These are phyloP conservation scores for Poeciliopsis presidionis DNA, from an alignment of 2,797 vertebrate species.

Conservation along the genomic window DNA sequence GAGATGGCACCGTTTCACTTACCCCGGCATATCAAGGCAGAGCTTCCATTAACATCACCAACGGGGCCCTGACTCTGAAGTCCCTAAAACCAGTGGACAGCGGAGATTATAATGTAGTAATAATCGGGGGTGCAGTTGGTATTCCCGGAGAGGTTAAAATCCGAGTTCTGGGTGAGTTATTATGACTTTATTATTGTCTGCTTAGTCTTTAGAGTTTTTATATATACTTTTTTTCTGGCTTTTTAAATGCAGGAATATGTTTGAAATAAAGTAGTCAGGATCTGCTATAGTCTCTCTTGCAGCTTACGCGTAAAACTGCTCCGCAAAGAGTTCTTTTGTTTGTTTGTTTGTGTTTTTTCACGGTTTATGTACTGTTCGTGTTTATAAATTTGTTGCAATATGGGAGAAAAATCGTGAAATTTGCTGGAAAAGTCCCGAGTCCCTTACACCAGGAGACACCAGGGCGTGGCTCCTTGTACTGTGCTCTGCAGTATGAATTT, in stretches of 20 bases:
- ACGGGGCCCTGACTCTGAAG: conserved; percentile 21
- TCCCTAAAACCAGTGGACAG: neutral
- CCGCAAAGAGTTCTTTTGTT: neutral
- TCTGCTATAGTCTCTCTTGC: neutral
- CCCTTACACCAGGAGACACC: accelerated
- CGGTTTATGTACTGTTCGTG: neutral
- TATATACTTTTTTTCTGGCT: neutral
- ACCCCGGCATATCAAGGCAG: accelerated
- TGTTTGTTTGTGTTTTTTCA: neutral
- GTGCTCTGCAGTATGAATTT: neutral
- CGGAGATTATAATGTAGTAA: conserved; percentile 43
- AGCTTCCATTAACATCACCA: accelerated
- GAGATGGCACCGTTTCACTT: accelerated
- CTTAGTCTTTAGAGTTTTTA: no score
- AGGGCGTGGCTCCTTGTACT: conserved; percentile 20
- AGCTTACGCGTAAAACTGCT: neutral
- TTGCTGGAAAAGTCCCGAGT: neutral
- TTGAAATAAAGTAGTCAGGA: neutral
- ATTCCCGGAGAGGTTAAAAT: accelerated
- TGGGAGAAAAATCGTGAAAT: neutral
- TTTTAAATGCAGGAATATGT: neutral
- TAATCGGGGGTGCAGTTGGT: accelerated
- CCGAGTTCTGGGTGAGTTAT: conserved; percentile 60
- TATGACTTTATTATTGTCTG: neutral
- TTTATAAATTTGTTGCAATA: neutral